Base-by-base conservation (phyloP, 2,797 vertebrate species). In the Cygnus olor region DNA sequence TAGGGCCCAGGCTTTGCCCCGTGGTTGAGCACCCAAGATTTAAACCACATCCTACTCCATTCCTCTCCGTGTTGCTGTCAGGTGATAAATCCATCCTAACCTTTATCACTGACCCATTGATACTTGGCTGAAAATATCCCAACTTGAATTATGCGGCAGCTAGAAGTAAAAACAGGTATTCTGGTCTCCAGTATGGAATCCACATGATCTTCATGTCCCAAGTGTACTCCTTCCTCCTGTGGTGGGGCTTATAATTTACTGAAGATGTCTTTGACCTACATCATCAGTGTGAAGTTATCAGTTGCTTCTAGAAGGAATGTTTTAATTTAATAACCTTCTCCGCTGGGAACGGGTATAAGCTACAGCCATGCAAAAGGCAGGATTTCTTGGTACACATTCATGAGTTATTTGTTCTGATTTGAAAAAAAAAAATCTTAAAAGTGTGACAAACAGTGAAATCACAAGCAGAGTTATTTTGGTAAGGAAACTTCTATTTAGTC, bases 281-380 rank as follows among this genome's bases (percentile, higher is more conserved):
- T 94, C 93, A 85, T 92, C 88, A 94, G 28, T 72, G 86, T 54
- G 3, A 54, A 90, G 88, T 95, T 88, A 82, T 90, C 89, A 70
- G 89, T 64, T 88, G 85, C 85, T 96, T 78, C 78, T 91, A 45
- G 90, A 69, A 96, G 53, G 78, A 96, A 80, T 90, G 85, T 91
- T 95, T 94, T 94, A 90, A 95, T 96, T 95, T 94, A 85, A 74
- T 64, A 94, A 93, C 68, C 85, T 80, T n/a, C 80, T 57, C 94
- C 77, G 22, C 63, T 92, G 89, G 91, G 87, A 92, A 85, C 38
- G 82, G 44, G 14, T 64, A 74, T 78, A 79, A 44, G 27, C 91
- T 68, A n/a, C 53, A 71, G 80, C 81, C 92, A 74, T n/a, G 86
- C 1, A 7, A 91, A 85, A 90, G 72, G n/a, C 20, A 60, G 68